phyloP scores from a whole-genome alignment of 92 coral and sea anemone genomes.

The Zoanthus sociatus region DNA sequence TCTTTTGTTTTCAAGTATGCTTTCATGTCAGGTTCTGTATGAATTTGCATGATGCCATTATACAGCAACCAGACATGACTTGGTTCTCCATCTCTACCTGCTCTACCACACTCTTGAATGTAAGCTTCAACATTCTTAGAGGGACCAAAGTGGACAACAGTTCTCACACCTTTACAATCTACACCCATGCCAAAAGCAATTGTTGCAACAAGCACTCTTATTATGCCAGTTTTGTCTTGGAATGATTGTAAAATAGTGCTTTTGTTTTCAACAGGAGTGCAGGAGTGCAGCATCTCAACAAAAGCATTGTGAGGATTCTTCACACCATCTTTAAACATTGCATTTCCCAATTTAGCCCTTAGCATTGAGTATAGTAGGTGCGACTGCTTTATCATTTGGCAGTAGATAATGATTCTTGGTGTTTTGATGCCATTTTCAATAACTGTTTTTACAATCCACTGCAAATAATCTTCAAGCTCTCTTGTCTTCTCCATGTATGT shows the following conservation, averaged over 20 bases:
- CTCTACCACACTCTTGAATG: conserved; percentile 76
- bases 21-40: conserved; percentile 63
- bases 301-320: conserved; percentile 18
- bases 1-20: conserved; percentile 44
- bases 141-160: conserved; percentile 76
- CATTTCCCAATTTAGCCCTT: neutral
- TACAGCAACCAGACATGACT: conserved; percentile 61
- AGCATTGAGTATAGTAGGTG: neutral
- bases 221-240: conserved; percentile 13
- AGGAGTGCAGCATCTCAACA: conserved; percentile 47
- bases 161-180: conserved; percentile 60
- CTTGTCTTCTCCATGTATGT: neutral
- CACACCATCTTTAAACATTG: neutral
- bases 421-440: too few species aligned
- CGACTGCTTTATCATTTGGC: conserved; percentile 2
- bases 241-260: conserved; percentile 53
- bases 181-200: conserved; percentile 80
- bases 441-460: neutral
- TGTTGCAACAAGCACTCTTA: conserved; percentile 66
- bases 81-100: conserved; percentile 71
- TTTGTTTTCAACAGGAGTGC: conserved; percentile 43
- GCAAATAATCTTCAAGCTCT: neutral
- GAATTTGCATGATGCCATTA: conserved; percentile 43
- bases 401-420: neutral
- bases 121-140: conserved; percentile 64